Conservation (phyloP, 2,797 vertebrate species). For the Lacerta viridis region DNA sequence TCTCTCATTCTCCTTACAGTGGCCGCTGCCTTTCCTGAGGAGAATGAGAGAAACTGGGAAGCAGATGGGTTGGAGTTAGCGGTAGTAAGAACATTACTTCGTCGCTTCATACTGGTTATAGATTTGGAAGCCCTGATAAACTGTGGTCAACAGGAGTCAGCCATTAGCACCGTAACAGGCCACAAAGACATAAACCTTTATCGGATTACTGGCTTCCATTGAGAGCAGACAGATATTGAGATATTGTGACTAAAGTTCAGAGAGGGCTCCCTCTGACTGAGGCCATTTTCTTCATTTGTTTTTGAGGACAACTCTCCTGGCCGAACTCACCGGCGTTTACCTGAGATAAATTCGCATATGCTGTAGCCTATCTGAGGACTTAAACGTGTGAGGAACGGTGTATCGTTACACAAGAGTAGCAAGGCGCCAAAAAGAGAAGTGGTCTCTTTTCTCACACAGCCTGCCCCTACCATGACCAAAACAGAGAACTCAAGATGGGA, state of each 20-base stretch:
- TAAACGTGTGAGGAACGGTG: background rate
- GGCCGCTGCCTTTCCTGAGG: too few relatives aligned
- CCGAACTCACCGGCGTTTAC: background rate
- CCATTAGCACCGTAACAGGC: background rate
- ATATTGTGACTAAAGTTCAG: background rate
- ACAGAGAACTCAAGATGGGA: background rate
- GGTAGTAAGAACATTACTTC: background rate
- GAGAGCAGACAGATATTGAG: too few relatives aligned
- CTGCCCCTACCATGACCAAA: background rate
- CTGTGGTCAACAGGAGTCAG: background rate
- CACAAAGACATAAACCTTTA: background rate
- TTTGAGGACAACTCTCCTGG: background rate
- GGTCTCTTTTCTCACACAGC: background rate
- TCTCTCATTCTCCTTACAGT: too few relatives aligned
- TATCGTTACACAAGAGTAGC: background rate
- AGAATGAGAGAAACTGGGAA: too few relatives aligned
- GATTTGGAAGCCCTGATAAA: too few relatives aligned
- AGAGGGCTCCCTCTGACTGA: background rate
- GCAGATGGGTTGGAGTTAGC: too few relatives aligned
- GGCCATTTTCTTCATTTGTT: background rate
- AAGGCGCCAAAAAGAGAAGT: background rate
- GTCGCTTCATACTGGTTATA: too few relatives aligned
- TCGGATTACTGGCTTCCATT: background rate
- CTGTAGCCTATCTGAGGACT: background rate
- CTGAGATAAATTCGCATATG: background rate